phyloP scores from a whole-genome alignment of 2,797 vertebrate genomes.

The Sebastes goodei region DNA sequence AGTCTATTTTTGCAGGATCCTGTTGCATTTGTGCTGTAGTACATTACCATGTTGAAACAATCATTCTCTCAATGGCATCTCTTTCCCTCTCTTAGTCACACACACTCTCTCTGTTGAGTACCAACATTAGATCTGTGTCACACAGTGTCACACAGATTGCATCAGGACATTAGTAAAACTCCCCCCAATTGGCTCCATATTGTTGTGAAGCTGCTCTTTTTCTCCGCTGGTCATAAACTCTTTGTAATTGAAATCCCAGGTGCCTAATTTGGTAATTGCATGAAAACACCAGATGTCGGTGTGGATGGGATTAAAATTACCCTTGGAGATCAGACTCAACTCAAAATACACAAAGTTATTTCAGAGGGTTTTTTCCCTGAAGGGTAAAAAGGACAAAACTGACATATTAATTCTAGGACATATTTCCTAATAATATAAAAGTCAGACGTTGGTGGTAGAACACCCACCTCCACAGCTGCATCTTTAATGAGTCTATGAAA shows the following conservation, averaged over 20 bases:
- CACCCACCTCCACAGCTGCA: background rate
- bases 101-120: background rate
- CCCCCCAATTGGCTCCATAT: background rate
- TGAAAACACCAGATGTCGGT: conserved; percentile 32
- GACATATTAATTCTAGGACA: background rate
- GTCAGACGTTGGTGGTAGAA: background rate
- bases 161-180: conserved; percentile 4
- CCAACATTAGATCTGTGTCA: background rate
- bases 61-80: background rate
- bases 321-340: conserved; percentile 1
- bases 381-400: background rate
- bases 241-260: conserved; percentile 35
- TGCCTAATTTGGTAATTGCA: conserved; percentile 31
- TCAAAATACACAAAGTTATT: background rate
- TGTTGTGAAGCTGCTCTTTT: conserved; percentile 22
- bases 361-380: background rate
- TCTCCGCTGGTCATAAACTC: conserved; percentile 18
- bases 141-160: conserved; percentile 12
- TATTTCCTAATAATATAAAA: background rate
- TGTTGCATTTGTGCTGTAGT: background rate
- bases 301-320: conserved; percentile 5
- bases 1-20: background rate
- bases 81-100: background rate
- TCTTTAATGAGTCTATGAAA: background rate
- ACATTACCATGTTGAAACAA: background rate